Percentiles rank a stretch among this genome's conserved stretches.
Conservation (phyloP, 2,797 vertebrate genomes). For the Argyrosomus regius region DNA sequence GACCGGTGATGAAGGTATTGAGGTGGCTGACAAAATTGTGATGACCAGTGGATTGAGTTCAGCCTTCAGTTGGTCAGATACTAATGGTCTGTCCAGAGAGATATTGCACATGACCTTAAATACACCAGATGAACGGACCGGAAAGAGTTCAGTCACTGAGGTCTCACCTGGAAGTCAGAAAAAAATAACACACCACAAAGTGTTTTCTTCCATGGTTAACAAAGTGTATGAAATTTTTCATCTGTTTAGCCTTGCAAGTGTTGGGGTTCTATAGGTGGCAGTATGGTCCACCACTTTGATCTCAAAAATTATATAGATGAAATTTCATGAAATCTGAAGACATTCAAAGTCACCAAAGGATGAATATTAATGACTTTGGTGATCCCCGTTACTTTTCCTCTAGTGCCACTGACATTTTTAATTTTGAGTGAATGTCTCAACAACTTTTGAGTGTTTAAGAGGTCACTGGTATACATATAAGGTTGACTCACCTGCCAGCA, state of each 20-base stretch:
- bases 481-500: constrained; percentile 84
- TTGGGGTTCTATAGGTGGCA: neutral
- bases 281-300: neutral
- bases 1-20: constrained; percentile 84
- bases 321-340: neutral
- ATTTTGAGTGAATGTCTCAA: neutral
- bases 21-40: constrained; percentile 83
- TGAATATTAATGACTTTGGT: neutral
- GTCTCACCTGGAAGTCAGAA: constrained; percentile 78
- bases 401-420: neutral
- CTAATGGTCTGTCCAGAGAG: constrained; percentile 83
- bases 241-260: neutral
- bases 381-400: neutral
- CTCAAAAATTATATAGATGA: neutral
- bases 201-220: neutral
- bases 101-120: constrained; percentile 83
- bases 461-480: neutral
- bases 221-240: neutral
- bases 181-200: neutral
- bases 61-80: constrained; percentile 85
- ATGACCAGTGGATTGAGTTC: constrained; percentile 90
- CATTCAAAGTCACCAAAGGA: neutral
- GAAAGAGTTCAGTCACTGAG: constrained; percentile 72
- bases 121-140: constrained; percentile 67
- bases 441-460: neutral